Evolutionary conservation across 2,797 vertebrate genomes (phyloP), one percentile per base, ranked within the genome.

Genomic region (Toxotes lorentzi): DNA sequence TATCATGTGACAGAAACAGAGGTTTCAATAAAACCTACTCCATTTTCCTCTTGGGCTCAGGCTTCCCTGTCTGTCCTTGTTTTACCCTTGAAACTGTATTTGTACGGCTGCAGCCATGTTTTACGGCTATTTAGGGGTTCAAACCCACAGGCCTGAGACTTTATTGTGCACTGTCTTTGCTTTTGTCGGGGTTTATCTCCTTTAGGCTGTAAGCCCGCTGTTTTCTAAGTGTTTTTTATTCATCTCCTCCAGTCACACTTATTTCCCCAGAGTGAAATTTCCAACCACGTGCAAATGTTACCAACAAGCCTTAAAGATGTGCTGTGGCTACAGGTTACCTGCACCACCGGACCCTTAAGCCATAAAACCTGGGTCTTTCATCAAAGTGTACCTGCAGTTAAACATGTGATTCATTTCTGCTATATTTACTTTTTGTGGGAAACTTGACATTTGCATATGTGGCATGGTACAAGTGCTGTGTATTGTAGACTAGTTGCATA

Each of bases 71-170:
- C 84, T 83, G 91, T 90, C 93, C 93, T 94, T 93, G 91, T 91
- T 87, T 92, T 93, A 95, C 91, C 93, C 92, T 95, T 94, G 88
- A 88, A 91, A 89, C 58, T 83, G 64, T 79, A 56, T 85, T 88
- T 83, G 79, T 68, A 84, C 79, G 86, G 82, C 87, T 76, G 85
- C 87, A 85, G 90, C 83, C 83, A 82, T 87, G 86, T 89, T 92
- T 90, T 81, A 89, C 16, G 27, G 76, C 74, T 82, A 53, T 88
- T 90, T 78, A 78, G 81, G 67, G 81, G 81, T 79, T 84, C 76
- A 69, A 67, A 85, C 79, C 73, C 81, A 34, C 64, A 1, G 56
- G 72, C 77, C 62, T 12, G 16, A 41, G 66, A 71, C 60, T 79
- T 85, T 88, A 83, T 68, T 72, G 78, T 70, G 82, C 24, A 17